Evolutionary conservation across 1,140 invertebrate genomes (phyloP), one percentile per base, ranked within the genome.

Genomic region (Tetragonula clypearis): DNA sequence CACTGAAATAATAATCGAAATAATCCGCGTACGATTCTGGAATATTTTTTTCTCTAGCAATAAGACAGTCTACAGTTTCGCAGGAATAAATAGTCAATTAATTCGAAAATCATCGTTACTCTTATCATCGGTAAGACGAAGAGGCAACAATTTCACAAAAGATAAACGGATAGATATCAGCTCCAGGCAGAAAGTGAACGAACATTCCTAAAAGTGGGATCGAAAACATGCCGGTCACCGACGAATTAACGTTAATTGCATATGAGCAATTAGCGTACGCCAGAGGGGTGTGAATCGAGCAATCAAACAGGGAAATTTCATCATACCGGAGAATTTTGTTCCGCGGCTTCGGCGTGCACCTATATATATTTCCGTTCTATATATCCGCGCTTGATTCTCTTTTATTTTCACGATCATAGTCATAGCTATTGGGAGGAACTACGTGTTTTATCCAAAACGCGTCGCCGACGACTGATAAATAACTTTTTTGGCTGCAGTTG

Each of bases 181-280:
- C n/a, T 26, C 41, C 12, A 21, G 30, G 21, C 17, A 19, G 19
- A 26, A 21, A 55, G 30, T 17, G n/a, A 41, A 55, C 49, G 19
- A 41, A 15, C n/a, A 8, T 0, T 53, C 9, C 19, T 17, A 17
- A 53, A n/a, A 15, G 15, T 1, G 8, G 8, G 35, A n/a, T 11
- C 14, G 35, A 35, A 65, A 77, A 62, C 3, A 8, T 12, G 21
- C 56, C 56, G 35, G 55, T n/a, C 8, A 23, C 65, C 21, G 49
- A 11, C 26, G 77, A 56, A 79, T 79, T 41, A 79, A 21, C 65
- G 65, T 69, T 79, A 79, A 79, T 79, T 30, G 53, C 53, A 30
- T 55, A 68, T 17, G n/a, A 19, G 8, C 75, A 77, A 77, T 77
- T 77, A 77, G 17, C 55, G 56, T 23, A 21, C 11, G 30, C 12